phyloP scores from a whole-genome alignment of 2,113 vertebrate genomes.

The Malurus melanocephalus region DNA sequence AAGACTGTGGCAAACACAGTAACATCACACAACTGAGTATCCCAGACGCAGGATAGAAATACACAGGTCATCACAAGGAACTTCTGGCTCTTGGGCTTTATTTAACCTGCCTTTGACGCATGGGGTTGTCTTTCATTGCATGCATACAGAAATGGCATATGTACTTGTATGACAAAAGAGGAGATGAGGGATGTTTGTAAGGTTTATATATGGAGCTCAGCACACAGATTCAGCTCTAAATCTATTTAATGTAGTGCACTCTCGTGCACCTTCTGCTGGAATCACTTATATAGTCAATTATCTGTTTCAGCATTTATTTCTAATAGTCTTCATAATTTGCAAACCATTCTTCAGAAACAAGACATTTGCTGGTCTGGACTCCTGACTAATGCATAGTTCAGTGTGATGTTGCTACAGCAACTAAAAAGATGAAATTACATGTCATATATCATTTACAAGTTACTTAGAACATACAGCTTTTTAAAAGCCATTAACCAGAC shows the following conservation, averaged over 20 bases:
- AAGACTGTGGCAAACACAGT: neutral
- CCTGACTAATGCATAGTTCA: neutral
- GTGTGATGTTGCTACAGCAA: conserved; percentile 36
- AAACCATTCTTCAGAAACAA: neutral
- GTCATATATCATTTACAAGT: conserved; percentile 4
- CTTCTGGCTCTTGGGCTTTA: neutral
- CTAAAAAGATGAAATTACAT: neutral
- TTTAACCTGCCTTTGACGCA: neutral
- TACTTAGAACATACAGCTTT: neutral
- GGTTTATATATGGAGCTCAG: neutral
- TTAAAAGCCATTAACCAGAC: conserved; percentile 24
- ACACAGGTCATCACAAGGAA: neutral
- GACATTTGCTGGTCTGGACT: neutral
- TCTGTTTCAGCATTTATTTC: neutral
- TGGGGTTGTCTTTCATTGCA: neutral
- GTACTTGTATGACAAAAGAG: neutral
- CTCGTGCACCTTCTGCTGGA: neutral
- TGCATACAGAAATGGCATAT: neutral
- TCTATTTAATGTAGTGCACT: neutral
- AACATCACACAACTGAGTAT: neutral
- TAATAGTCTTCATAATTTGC: neutral
- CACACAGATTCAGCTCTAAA: neutral
- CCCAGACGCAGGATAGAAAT: neutral
- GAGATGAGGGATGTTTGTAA: neutral
- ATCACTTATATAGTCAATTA: neutral